phyloP scores from a whole-genome alignment of 1,140 invertebrate genomes.

The Rhopalosiphum maidis region DNA sequence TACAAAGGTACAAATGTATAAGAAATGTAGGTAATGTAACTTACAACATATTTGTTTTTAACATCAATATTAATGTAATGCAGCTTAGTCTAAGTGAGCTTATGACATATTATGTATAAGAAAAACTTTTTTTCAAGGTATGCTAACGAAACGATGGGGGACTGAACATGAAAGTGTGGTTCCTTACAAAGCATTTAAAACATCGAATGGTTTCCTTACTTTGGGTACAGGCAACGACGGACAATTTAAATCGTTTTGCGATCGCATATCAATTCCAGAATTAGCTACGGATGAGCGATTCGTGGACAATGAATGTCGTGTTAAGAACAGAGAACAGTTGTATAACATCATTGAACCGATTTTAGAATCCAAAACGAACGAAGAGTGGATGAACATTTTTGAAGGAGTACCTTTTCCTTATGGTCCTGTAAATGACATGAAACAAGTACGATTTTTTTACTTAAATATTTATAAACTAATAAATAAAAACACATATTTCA shows the following conservation, averaged over 20 bases:
- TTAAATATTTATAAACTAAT: not conserved
- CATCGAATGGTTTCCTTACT: slow-evolving; percentile 82
- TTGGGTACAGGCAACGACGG: slow-evolving; percentile 82
- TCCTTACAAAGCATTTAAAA: slow-evolving; percentile 88
- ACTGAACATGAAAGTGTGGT: slow-evolving; percentile 94
- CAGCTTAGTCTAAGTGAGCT: not conserved
- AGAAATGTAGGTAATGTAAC: not conserved
- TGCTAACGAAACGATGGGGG: slow-evolving; percentile 70
- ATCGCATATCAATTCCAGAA: slow-evolving; percentile 69
- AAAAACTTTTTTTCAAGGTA: not conserved
- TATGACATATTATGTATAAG: not conserved
- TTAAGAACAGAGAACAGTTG: slow-evolving; percentile 77
- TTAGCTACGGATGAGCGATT: slow-evolving; percentile 73
- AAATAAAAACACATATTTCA: not conserved
- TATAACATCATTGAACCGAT: slow-evolving; percentile 70
- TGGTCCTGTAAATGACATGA: slow-evolving; percentile 87
- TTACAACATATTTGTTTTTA: not conserved
- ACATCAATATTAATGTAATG: not conserved
- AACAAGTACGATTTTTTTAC: slow-evolving; percentile 65
- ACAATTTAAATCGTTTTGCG: slow-evolving; percentile 78
- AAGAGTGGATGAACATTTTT: slow-evolving; percentile 80
- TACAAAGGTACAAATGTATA: not conserved
- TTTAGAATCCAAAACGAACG: slow-evolving; percentile 73
- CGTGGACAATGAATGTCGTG: slow-evolving; percentile 75
- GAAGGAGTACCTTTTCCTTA: slow-evolving; percentile 80